Conservation (phyloP, 2,113 vertebrate genomes). For the Eublepharis macularius region DNA sequence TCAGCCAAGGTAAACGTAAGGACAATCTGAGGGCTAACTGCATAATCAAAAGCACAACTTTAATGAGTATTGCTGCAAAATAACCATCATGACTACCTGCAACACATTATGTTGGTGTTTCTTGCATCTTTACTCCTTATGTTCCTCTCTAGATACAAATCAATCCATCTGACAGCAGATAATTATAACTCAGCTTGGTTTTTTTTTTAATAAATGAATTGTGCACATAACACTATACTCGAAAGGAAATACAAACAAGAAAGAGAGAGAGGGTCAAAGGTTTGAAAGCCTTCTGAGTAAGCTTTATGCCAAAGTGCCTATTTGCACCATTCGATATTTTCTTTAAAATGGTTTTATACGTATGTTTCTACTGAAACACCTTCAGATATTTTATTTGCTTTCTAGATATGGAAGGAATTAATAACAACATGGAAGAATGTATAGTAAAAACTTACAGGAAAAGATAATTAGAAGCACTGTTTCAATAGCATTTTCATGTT, state of each 20-base stretch:
- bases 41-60: conserved; percentile 65
- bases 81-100: conserved; percentile 57
- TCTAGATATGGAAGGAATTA: background rate
- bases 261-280: background rate
- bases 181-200: conserved; percentile 22
- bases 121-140: conserved; percentile 34
- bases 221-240: background rate
- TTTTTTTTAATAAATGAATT: background rate
- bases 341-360: background rate
- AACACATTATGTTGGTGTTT: conserved; percentile 22
- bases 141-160: conserved; percentile 27
- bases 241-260: background rate
- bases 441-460: background rate
- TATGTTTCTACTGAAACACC: background rate
- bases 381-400: background rate
- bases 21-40: conserved; percentile 70
- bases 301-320: background rate
- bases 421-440: background rate
- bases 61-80: conserved; percentile 72
- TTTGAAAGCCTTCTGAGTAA: background rate
- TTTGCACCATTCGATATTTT: background rate
- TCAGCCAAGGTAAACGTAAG: conserved; percentile 74
- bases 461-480: background rate
- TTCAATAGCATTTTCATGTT: background rate
- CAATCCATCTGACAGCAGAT: conserved; percentile 54